These are phyloP conservation scores for Hybos culiciformis DNA, from an alignment of 2,888 invertebrate species.

Conservation along the genomic window DNA sequence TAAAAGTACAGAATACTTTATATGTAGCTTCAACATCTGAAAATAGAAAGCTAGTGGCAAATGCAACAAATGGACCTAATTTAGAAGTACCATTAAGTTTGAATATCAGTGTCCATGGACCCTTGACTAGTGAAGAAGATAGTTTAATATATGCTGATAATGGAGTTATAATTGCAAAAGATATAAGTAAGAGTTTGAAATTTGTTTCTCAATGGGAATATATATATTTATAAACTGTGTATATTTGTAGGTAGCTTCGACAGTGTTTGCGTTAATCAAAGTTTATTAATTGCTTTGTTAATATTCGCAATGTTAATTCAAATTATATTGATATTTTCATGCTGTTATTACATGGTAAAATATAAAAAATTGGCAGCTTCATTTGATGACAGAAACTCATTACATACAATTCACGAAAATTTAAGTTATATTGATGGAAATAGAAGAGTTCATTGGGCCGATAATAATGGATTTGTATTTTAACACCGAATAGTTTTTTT, in stretches of 20 bases:
- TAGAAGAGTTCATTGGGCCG: slow-evolving; percentile 57
- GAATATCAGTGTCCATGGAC: slow-evolving; percentile 43
- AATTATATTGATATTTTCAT: slow-evolving; percentile 40
- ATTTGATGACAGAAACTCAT: slow-evolving; percentile 35
- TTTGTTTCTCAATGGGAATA: slow-evolving; percentile 7
- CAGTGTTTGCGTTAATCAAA: slow-evolving; percentile 48
- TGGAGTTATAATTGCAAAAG: slow-evolving; percentile 42
- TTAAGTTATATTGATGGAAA: slow-evolving; percentile 52
- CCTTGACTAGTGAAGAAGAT: slow-evolving; percentile 20
- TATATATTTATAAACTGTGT: background rate
- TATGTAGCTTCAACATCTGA: background rate
- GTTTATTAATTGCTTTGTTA: slow-evolving; percentile 48
- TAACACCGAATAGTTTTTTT: slow-evolving; percentile 15
- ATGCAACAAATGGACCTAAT: slow-evolving; percentile 10
- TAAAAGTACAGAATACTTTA: background rate
- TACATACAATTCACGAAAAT: slow-evolving; percentile 42
- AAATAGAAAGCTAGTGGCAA: slow-evolving; percentile 6
- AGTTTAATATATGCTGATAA: slow-evolving; percentile 42
- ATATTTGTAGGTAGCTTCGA: slow-evolving; percentile 13
- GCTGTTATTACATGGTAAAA: slow-evolving; percentile 40
- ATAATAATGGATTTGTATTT: slow-evolving; percentile 34
- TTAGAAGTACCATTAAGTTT: slow-evolving; percentile 40
- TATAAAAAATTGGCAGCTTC: slow-evolving; percentile 40
- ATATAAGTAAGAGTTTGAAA: slow-evolving; percentile 29
- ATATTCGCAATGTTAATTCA: slow-evolving; percentile 47